Percentiles rank a stretch among this genome's conserved stretches.
phyloP scores from a whole-genome alignment of 2,113 vertebrate species.

The Amblyornis subalaris region DNA sequence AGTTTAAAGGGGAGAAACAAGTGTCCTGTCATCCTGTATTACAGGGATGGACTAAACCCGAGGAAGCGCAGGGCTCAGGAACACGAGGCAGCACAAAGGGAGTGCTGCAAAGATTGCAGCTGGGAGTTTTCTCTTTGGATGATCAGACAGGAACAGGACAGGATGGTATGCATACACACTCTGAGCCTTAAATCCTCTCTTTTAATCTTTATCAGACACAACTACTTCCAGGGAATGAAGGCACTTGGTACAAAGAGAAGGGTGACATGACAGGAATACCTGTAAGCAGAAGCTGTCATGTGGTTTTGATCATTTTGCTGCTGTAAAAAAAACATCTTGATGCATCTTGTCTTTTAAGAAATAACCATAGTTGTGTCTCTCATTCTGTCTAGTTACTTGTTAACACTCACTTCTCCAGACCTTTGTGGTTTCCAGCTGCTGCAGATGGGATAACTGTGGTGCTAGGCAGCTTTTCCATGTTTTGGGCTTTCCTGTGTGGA shows the following conservation, averaged over 20 bases:
- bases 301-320: slow-evolving; percentile 50
- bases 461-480: neutral
- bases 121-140: neutral
- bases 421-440: neutral
- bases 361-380: neutral
- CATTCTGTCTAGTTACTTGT: slow-evolving; percentile 3
- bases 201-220: slow-evolving; percentile 46
- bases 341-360: slow-evolving; percentile 28
- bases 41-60: neutral
- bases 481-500: neutral
- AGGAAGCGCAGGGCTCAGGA: neutral
- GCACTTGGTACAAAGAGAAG: slow-evolving; percentile 1
- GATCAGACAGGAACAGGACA: slow-evolving; percentile 23
- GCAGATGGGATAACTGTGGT: neutral
- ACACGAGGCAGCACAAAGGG: neutral
- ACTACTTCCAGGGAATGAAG: slow-evolving; percentile 18
- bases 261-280: slow-evolving; percentile 21
- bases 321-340: neutral
- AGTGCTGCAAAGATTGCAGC: neutral
- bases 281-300: slow-evolving; percentile 35
- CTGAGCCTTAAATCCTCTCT: slow-evolving; percentile 39
- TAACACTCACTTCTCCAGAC: neutral
- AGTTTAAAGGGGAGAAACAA: neutral
- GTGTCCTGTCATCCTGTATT: neutral
- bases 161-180: neutral